Percentiles rank a stretch among this genome's conserved stretches.
Evolutionary conservation across 2,888 invertebrate genomes (phyloP).

Genomic region (Spodoptera exigua): DNA sequence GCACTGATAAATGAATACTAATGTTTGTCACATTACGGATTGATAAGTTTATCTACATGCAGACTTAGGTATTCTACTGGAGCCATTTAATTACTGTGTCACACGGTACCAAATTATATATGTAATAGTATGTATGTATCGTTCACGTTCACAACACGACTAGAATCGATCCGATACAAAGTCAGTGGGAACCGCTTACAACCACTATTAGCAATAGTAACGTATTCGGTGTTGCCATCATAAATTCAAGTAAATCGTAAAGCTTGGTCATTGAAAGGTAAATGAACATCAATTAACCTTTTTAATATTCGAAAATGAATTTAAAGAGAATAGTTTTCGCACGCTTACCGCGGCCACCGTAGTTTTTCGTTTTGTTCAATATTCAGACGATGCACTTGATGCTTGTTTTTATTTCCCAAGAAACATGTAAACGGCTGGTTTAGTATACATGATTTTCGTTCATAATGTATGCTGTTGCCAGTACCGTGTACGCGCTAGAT

Average conservation of each 20-base stretch:
- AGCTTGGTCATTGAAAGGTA: conserved; percentile 21
- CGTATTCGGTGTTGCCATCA: conserved; percentile 27
- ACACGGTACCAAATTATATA: conserved; percentile 38
- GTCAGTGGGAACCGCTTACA: conserved; percentile 38
- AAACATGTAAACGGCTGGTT: conserved; percentile 30
- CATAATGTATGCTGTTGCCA: conserved; percentile 13
- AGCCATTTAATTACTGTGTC: conserved; percentile 35
- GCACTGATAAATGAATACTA: conserved; percentile 49
- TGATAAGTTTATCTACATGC: conserved; percentile 49
- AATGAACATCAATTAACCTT: conserved; percentile 24
- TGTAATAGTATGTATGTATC: conserved; percentile 36
- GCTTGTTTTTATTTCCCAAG: conserved; percentile 20
- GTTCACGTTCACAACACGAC: conserved; percentile 40
- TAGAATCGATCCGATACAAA: conserved; percentile 50
- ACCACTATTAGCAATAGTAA: conserved; percentile 26
- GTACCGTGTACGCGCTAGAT: conserved; percentile 27
- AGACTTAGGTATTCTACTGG: conserved; percentile 35
- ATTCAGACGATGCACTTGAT: conserved; percentile 13
- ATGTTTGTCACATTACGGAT: conserved; percentile 49
- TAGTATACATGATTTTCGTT: conserved; percentile 37
- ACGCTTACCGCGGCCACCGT: conserved; percentile 1
- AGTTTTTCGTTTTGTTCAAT: conserved; percentile 10
- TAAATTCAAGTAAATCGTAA: conserved; percentile 28
- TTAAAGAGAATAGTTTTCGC: conserved; percentile 17
- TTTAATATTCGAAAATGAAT: conserved; percentile 15